Percentiles rank a stretch among this genome's conserved stretches.
phyloP scores from a whole-genome alignment of 2,113 vertebrate genomes.

The Pandion haliaetus region DNA sequence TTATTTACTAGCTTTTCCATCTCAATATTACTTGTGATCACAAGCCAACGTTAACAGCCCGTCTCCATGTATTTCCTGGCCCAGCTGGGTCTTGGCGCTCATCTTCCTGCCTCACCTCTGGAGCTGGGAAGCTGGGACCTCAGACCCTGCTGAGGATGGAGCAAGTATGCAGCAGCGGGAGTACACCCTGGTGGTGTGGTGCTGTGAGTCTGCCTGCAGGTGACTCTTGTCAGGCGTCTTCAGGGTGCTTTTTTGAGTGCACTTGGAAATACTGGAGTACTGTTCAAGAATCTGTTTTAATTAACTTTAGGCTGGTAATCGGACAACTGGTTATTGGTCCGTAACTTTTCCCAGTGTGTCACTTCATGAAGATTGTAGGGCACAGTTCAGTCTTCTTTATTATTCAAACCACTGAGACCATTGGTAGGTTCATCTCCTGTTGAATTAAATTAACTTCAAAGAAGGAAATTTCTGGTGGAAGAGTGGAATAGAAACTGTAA shows the following conservation, averaged over 20 bases:
- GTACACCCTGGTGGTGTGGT: not conserved
- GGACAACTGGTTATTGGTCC: not conserved
- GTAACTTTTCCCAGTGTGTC: accelerated
- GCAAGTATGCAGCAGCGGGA: not conserved
- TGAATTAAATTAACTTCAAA: not conserved
- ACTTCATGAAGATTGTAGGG: not conserved
- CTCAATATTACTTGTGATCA: not conserved
- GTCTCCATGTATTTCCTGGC: not conserved
- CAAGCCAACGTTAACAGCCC: not conserved
- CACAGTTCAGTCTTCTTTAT: not conserved
- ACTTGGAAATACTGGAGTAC: not conserved
- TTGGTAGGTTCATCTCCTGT: not conserved
- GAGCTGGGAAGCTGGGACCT: not conserved
- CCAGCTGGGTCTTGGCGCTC: not conserved
- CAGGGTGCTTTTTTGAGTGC: not conserved
- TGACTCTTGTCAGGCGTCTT: not conserved
- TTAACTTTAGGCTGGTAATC: not conserved
- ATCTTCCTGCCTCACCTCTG: not conserved
- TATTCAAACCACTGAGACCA: not conserved
- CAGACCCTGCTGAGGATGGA: not conserved
- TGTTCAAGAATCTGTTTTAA: not conserved
- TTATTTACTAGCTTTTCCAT: not conserved
- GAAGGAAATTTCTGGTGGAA: not conserved
- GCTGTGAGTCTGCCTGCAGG: not conserved
- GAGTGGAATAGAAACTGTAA: not conserved